Evolutionary conservation across 2,113 vertebrate species (phyloP).

Genomic region (Arothron firmamentum): DNA sequence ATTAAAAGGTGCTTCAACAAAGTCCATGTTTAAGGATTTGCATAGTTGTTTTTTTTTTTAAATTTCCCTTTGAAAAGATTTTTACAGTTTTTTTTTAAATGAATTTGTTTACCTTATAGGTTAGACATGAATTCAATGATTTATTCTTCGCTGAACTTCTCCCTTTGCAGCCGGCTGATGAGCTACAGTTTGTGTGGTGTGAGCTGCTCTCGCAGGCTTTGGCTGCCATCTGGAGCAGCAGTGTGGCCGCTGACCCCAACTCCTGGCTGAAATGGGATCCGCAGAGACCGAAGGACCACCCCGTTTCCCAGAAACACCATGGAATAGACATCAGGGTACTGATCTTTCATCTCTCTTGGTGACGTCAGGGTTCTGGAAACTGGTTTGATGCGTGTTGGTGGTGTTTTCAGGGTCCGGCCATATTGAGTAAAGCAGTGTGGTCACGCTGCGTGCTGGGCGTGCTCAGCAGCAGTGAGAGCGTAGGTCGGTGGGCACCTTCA

Average conservation of each 20-base stretch:
- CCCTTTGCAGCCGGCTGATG: conserved; percentile 72
- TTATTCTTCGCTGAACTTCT: background rate
- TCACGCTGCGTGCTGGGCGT: conserved; percentile 89
- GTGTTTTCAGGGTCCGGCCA: conserved; percentile 81
- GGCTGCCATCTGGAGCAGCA: conserved; percentile 84
- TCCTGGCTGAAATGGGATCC: conserved; percentile 88
- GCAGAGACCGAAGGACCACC: conserved; percentile 44
- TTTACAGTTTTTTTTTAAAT: too few species aligned
- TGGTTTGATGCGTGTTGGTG: background rate
- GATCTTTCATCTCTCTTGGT: background rate
- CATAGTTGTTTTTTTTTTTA: too few species aligned
- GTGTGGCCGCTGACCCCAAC: conserved; percentile 81
- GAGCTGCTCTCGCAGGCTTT: conserved; percentile 82
- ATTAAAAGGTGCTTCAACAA: too few species aligned
- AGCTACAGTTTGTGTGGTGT: conserved; percentile 80
- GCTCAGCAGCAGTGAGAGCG: conserved; percentile 77
- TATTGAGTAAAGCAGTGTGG: conserved; percentile 85
- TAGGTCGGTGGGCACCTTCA: conserved; percentile 76
- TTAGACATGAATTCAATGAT: background rate
- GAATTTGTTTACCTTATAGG: background rate
- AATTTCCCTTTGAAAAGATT: too few species aligned
- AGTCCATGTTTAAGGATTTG: too few species aligned
- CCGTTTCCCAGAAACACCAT: conserved; percentile 22
- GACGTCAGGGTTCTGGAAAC: background rate
- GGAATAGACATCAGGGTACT: conserved; percentile 61